Evolutionary conservation across 2,888 invertebrate genomes (phyloP).

Genomic region (Pediacus dermestoides): DNA sequence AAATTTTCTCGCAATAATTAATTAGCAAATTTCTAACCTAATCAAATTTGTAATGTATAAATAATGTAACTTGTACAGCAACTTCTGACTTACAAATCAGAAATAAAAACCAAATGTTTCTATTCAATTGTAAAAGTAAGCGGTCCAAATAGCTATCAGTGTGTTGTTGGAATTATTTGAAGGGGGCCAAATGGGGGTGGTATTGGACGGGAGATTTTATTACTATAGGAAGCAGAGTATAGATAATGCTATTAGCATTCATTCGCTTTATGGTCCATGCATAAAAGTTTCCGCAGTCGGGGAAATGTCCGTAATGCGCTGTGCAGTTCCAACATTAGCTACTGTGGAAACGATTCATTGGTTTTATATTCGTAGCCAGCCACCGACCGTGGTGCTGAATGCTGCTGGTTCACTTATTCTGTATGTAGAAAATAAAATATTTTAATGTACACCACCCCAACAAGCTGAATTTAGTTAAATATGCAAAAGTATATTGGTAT

Average conservation of each 20-base stretch:
- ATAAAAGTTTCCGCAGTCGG: constrained; percentile 52
- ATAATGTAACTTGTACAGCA: too few species aligned
- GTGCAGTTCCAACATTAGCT: constrained; percentile 12
- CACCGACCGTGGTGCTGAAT: too few species aligned
- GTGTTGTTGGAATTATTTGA: background rate
- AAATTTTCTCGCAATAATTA: too few species aligned
- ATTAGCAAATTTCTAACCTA: too few species aligned
- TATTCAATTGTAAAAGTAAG: constrained; percentile 7
- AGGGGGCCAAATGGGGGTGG: constrained; percentile 1
- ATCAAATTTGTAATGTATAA: too few species aligned
- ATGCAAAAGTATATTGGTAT: too few species aligned
- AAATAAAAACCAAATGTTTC: too few species aligned
- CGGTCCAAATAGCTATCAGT: constrained; percentile 4
- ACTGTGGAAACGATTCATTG: constrained; percentile 34
- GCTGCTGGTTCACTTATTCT: too few species aligned
- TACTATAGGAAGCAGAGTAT: constrained; percentile 48
- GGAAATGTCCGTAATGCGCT: constrained; percentile 43
- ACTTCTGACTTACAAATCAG: too few species aligned
- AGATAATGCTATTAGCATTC: constrained; percentile 59
- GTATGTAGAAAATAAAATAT: too few species aligned
- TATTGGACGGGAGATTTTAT: constrained; percentile 34
- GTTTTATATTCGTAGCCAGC: constrained; percentile 24
- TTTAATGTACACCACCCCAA: too few species aligned
- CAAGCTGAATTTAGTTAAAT: too few species aligned
- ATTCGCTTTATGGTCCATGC: constrained; percentile 61